Evolutionary conservation across 2,113 vertebrate genomes (phyloP), one percentile per base, ranked within the genome.

Genomic region (Heterochromis multidens): DNA sequence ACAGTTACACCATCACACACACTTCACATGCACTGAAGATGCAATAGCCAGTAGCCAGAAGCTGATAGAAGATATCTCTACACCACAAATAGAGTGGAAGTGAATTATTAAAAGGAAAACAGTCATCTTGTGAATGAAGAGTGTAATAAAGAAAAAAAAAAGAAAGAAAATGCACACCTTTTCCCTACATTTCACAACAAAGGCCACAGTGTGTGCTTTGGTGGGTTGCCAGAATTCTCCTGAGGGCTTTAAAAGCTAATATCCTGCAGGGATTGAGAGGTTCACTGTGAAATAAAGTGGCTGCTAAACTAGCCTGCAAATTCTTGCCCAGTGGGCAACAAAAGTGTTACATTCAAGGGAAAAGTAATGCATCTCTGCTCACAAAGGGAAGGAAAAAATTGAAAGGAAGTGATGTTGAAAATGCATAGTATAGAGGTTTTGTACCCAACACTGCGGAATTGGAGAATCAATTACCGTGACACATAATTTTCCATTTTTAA

Each of bases 91-190:
- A 84, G 81, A 93, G 79, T 77, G 77, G 52, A 82, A 62, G 52
- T 91, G 49, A 95, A 95, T 93, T 90, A 93, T 95, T 93, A 31
- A 95, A 87, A 74, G 65, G 40, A 21, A 90, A 86, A 80, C 17
- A 33, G 79, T 46, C 29, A 81, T 90, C 92, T 86, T 93, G 80
- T 94, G 88, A 93, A 94, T 91, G 83, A 90, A 89, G 35, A 86
- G 63, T 40, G 40, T 43, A 76, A 88, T 33, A 87, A 81, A 88
- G 19, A 77, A n/a, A 52, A 21, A 54, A 52, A 72, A 49, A 1
- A 3, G 4, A 8, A 52, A 52, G 0, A 54, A 54, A 33, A 54
- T 5, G 11, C 52, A 84, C 65, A 83, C 83, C 59, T 83, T 56
- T 52, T 62, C 33, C 54, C 11, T 80, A 79, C 52, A 80, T 90